Percentiles rank a stretch among this genome's conserved stretches.
These are phyloP conservation scores for Sipha maydis DNA, from an alignment of 2,888 invertebrate genomes.

Conservation along the genomic window DNA sequence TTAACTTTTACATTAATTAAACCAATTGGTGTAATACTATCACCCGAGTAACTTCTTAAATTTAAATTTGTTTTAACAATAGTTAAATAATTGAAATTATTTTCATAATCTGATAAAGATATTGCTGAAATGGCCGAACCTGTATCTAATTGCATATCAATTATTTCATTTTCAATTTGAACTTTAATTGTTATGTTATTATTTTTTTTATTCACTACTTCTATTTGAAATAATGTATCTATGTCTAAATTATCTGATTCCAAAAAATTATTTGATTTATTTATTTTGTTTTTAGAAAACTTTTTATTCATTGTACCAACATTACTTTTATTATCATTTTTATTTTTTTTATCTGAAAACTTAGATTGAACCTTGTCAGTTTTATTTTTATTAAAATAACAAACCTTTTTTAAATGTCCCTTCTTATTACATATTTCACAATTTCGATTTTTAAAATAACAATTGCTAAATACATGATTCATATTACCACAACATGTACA, in stretches of 20 bases:
- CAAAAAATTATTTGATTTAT: too few species aligned
- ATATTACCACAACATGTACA: too few species aligned
- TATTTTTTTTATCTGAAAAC: too few species aligned
- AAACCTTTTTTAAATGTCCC: conserved; percentile 28
- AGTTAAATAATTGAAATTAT: conserved; percentile 16
- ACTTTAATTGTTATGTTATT: conserved; percentile 1
- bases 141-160: conserved; percentile 38
- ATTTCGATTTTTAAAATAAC: too few species aligned
- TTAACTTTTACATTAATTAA: too few species aligned
- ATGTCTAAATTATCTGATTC: too few species aligned
- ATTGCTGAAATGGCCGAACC: conserved; percentile 36
- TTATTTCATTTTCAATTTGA: conserved; percentile 7
- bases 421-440: conserved; percentile 40
- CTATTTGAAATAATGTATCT: not conserved
- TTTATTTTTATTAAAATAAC: conserved; percentile 11
- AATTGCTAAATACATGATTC: too few species aligned
- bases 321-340: too few species aligned
- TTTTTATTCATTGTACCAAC: too few species aligned
- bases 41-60: conserved; percentile 3
- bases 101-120: not conserved
- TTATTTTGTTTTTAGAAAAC: too few species aligned
- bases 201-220: not conserved
- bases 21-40: too few species aligned
- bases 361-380: not conserved
- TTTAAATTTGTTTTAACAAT: conserved; percentile 1